Conservation (phyloP, 2,113 vertebrate species). For the Butastur rufipennis region DNA sequence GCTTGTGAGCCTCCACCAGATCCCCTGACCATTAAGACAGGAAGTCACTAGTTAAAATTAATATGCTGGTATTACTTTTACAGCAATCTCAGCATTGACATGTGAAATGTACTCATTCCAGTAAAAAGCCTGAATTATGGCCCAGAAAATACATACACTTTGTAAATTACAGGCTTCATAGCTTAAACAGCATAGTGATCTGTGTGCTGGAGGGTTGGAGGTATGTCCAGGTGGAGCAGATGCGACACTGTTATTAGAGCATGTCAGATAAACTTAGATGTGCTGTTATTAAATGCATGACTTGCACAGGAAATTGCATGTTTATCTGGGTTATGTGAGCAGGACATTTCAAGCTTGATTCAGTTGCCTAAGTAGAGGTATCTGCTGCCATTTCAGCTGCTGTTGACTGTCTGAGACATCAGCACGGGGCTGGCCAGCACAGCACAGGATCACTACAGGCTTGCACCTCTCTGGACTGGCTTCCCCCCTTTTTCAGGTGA, state of each 20-base stretch:
- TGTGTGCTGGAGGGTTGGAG: neutral
- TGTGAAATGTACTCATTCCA: neutral
- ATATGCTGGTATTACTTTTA: neutral
- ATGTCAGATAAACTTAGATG: neutral
- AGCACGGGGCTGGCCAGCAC: neutral
- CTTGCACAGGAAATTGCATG: neutral
- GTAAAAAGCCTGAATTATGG: neutral
- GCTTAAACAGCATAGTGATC: neutral
- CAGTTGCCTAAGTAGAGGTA: neutral
- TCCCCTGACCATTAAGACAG: neutral
- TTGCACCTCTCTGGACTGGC: too few species aligned
- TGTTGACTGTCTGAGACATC: neutral
- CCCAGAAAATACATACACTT: neutral
- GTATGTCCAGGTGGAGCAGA: neutral
- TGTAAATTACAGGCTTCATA: neutral
- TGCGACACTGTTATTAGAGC: neutral
- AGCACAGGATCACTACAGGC: neutral
- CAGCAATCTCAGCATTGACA: neutral
- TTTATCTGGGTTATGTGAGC: neutral
- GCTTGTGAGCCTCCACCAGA: neutral
- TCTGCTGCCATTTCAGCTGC: neutral
- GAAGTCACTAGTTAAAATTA: neutral
- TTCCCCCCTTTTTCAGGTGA: neutral
- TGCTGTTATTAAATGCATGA: neutral
- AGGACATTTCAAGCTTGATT: neutral